Base-by-base conservation (phyloP, 2,888 invertebrate species). In the Chloroclysta siterata region DNA sequence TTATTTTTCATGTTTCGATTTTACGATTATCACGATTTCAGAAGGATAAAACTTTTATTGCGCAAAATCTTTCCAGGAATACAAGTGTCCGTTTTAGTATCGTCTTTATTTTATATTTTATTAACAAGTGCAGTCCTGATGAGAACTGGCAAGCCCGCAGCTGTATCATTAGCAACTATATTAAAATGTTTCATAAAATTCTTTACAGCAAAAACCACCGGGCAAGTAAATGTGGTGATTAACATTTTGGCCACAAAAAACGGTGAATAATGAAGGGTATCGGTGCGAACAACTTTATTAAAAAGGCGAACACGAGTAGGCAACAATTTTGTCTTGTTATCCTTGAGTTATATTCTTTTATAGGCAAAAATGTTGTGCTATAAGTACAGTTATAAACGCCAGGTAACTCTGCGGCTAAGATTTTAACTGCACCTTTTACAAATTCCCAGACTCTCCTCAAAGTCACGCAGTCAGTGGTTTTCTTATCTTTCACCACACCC, bases 271-370 rank as follows among this genome's bases (percentile, higher is more conserved):
- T 85, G 79, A 86, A 83, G 79, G 81, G 83, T 85, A 81, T 85
- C 82, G 80, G 83, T 82, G 84, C 79, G 81, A 85, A 87, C 87
- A 83, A 84, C 85, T 87, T 83, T 84, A 88, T 88, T 85, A 78
- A 87, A 84, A 88, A 86, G 84, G 86, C 75, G 82, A 87, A 83
- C 79, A 82, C 77, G 74, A 80, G 81, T 76, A 81, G 78, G 78
- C 75, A 77, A 79, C 78, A 79, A 81, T 76, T 81, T 76, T 78
- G 75, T 76, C 80, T 79, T 73, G 84, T 81, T 84, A 81, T 80
- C 87, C 87, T 89, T 88, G 85, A 77, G 70, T 72, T 13, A 50
- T 36, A 66, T 76, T n/a, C 79, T 77, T 81, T 76, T 73, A 78
- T 73, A 79, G 79, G 72, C 74, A 78, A 75, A 74, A 78, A 78